Evolutionary conservation across 1,140 invertebrate species (phyloP).

Genomic region (Cepaea nemoralis): DNA sequence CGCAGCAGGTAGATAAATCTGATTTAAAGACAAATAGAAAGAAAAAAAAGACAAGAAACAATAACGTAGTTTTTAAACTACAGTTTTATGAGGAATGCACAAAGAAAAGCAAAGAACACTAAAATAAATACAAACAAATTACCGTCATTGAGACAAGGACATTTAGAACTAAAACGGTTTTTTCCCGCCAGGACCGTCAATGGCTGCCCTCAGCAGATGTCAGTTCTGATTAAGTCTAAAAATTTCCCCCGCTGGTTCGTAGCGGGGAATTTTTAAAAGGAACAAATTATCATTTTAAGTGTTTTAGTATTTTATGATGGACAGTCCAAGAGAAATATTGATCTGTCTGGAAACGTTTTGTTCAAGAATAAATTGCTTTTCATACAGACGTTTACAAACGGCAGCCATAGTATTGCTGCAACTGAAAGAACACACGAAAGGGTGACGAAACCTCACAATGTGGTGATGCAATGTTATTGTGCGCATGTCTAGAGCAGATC

Average conservation of each 20-base stretch:
- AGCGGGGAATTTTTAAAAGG: background rate
- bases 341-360: background rate
- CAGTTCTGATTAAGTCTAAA: conserved; percentile 8
- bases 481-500: no score
- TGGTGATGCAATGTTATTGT: no score
- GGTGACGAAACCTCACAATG: background rate
- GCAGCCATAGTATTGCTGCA: background rate
- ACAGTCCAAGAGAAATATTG: background rate
- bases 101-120: no score
- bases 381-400: background rate
- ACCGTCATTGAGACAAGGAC: background rate
- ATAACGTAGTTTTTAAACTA: no score
- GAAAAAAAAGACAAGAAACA: no score
- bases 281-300: conserved; percentile 19
- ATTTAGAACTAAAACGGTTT: background rate
- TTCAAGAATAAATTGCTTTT: background rate
- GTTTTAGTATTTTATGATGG: conserved; percentile 8
- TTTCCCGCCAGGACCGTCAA: background rate
- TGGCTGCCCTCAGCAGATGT: conserved; percentile 14
- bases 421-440: background rate
- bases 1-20: no score
- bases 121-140: no score
- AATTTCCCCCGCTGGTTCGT: background rate
- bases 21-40: no score
- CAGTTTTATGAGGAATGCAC: no score